Evolutionary conservation across 1,140 invertebrate genomes (phyloP).

Genomic region (Calliphora vicina): DNA sequence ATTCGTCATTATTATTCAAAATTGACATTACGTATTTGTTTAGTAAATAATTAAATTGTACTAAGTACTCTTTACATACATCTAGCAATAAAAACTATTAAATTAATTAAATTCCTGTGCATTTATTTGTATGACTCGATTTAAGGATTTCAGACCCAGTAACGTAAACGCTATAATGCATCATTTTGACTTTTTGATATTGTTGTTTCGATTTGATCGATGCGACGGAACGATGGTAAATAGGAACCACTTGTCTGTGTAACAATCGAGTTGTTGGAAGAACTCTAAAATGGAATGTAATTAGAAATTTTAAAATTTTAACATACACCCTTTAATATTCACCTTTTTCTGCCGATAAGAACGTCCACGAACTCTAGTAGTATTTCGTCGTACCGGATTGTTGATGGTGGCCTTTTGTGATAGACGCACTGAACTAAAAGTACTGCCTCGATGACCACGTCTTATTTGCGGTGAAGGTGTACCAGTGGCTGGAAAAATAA

Average conservation of each 20-base stretch:
- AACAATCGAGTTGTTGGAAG: slow-evolving; percentile 61
- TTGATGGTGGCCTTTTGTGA: slow-evolving; percentile 58
- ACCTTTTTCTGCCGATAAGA: slow-evolving; percentile 63
- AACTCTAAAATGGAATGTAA: slow-evolving; percentile 46
- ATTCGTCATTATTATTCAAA: no score
- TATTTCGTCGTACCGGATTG: slow-evolving; percentile 66
- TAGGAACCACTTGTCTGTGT: slow-evolving; percentile 57
- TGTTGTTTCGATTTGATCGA: slow-evolving; percentile 60
- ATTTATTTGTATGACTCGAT: neutral
- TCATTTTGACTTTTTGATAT: slow-evolving; percentile 61
- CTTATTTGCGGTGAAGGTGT: slow-evolving; percentile 63
- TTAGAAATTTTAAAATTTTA: neutral
- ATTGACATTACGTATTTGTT: no score
- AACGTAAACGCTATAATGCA: slow-evolving; percentile 59
- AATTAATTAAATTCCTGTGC: no score
- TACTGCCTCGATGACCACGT: slow-evolving; percentile 62
- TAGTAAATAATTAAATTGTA: neutral
- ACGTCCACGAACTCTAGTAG: slow-evolving; percentile 63
- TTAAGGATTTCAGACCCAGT: slow-evolving; percentile 38
- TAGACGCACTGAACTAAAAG: slow-evolving; percentile 66
- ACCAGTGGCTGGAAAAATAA: slow-evolving; percentile 51
- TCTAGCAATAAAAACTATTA: neutral
- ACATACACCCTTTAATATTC: neutral
- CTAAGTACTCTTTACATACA: neutral
- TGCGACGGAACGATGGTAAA: slow-evolving; percentile 58